Evolutionary conservation across 2,113 vertebrate species (phyloP).

Genomic region (Cyanoramphus novaezelandiae): DNA sequence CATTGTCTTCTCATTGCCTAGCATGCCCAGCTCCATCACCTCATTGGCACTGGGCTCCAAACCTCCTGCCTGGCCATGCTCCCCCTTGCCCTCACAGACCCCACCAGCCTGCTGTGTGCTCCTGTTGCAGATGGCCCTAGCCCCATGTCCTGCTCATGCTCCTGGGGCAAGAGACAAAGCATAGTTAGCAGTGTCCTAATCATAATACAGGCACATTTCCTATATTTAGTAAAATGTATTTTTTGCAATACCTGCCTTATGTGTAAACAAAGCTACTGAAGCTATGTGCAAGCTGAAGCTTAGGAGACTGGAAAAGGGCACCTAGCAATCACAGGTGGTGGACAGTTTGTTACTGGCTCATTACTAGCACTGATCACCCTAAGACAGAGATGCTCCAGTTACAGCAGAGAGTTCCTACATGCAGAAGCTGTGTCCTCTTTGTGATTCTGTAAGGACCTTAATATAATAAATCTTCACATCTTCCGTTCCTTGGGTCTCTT

Average conservation of each 20-base stretch:
- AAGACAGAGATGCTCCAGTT: not conserved
- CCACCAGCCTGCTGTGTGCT: not conserved
- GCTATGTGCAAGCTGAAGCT: not conserved
- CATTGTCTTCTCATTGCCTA: not conserved
- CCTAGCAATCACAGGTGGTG: not conserved
- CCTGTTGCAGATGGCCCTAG: not conserved
- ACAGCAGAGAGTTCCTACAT: not conserved
- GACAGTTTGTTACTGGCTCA: not conserved
- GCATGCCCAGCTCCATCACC: not conserved
- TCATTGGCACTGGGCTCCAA: not conserved
- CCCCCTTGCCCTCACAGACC: too few relatives aligned
- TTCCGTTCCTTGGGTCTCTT: not conserved
- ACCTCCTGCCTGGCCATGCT: not conserved
- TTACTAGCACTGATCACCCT: not conserved
- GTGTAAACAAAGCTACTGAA: not conserved
- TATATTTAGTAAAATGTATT: not conserved
- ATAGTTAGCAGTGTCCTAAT: not conserved
- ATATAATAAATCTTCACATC: not conserved
- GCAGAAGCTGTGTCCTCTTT: not conserved
- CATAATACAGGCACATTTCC: not conserved
- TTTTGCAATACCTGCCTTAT: not conserved
- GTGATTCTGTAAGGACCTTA: not conserved
- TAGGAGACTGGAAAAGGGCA: not conserved
- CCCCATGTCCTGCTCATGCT: not conserved
- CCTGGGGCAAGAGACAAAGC: not conserved